phyloP scores from a whole-genome alignment of 2,888 invertebrate species.

The Drosophila atripex region DNA sequence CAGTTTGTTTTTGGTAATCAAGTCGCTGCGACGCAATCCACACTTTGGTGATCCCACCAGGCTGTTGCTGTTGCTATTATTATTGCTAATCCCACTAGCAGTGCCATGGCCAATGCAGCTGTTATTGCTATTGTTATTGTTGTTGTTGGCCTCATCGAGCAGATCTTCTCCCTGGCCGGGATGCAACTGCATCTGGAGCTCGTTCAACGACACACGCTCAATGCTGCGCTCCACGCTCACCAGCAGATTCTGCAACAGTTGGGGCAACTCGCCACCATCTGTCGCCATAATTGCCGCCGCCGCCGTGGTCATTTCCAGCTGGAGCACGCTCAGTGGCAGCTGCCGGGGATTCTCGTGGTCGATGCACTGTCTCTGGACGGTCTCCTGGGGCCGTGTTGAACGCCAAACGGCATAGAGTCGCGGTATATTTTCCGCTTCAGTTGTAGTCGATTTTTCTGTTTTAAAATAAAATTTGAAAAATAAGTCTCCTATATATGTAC shows the following conservation, averaged over 20 bases:
- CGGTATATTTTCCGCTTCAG: constrained; percentile 55
- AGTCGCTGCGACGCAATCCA: constrained; percentile 83
- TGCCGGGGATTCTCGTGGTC: constrained; percentile 76
- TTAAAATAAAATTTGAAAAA: too few species aligned
- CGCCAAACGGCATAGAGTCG: constrained; percentile 82
- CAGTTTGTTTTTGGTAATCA: constrained; percentile 84
- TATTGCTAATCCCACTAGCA: constrained; percentile 52
- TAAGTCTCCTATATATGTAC: too few species aligned
- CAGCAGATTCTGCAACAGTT: constrained; percentile 87
- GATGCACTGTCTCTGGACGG: constrained; percentile 78
- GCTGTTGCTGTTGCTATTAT: constrained; percentile 65
- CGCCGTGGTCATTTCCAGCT: constrained; percentile 80
- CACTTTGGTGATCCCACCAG: constrained; percentile 83
- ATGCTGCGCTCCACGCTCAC: constrained; percentile 89
- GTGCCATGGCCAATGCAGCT: constrained; percentile 9
- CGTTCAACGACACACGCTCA: constrained; percentile 88
- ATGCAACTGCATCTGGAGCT: constrained; percentile 87
- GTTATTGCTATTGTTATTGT: constrained; percentile 24
- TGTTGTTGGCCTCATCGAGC: constrained; percentile 60
- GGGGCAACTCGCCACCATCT: constrained; percentile 85
- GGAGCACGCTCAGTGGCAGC: constrained; percentile 81
- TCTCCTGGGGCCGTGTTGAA: constrained; percentile 63
- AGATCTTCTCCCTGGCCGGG: constrained; percentile 84
- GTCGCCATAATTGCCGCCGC: constrained; percentile 71
- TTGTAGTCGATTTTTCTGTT: constrained; percentile 7